Base-by-base conservation (phyloP, 92 coral and sea anemone genomes). In the Bergia sp. region DNA sequence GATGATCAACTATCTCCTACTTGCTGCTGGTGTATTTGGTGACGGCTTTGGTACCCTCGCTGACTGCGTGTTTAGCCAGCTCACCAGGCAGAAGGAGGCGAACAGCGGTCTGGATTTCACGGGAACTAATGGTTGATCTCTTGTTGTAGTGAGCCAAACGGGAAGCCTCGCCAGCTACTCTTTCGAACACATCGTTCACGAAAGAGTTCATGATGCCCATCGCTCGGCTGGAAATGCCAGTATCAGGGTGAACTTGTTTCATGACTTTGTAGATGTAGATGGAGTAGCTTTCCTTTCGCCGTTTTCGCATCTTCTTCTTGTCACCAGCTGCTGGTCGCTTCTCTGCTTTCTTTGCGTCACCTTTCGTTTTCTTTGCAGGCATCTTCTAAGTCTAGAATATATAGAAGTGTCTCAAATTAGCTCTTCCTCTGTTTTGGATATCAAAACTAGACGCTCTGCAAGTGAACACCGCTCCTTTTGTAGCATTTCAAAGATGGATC, bases 11-110 rank as follows among this genome's bases (percentile, higher is more conserved):
- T 11, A 11, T 80, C 12, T 80, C 12, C 71, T 66, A 79, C 82
- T 80, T 89, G 82, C 91, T 89, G 88, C 91, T 89, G 5, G 89
- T 90, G 41, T 78, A 90, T 42, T 90, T 90, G 45, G 89, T 90
- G 89, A 85, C 89, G 61, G 86, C 86, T 61, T 88, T 88, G 4
- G 90, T 88, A 44, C 86, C 90, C 61, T 87, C 89, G 7, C 91
- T 83, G n/a, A 89, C 91, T 16, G 91, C 91, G 82, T 78, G 82
- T 78, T 78, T 78, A 41, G 82, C 82, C 85, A 81, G 85, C 71
- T 81, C 85, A 37, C 85, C 85, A 37, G 85, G 85, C 49, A 81
- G 79, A 13, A 74, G 45, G 9, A 74, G 79, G 3, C 79, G 79
- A 16, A 74, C 79, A 40, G 79, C 79, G 11, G 79, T 74, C 47